These are phyloP conservation scores for Leptobrachium leishanense DNA, from an alignment of 2,113 vertebrate species.

Conservation along the genomic window DNA sequence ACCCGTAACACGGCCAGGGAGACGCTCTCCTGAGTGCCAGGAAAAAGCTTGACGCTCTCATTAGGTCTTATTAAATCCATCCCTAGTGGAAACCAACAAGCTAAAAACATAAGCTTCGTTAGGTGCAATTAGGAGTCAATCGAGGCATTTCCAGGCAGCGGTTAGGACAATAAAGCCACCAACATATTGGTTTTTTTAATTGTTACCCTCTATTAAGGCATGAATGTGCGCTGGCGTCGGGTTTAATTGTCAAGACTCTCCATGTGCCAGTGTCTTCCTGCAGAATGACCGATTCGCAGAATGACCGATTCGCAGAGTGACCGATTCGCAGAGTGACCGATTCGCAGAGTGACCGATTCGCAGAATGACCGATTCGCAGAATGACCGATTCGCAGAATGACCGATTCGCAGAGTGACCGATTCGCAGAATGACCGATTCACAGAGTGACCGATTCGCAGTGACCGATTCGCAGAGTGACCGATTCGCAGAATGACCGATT, in stretches of 20 bases:
- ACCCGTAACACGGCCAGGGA: neutral
- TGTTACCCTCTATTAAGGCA: neutral
- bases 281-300: too few relatives aligned
- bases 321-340: too few relatives aligned
- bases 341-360: too few relatives aligned
- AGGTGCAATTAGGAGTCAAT: conserved; percentile 41
- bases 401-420: too few relatives aligned
- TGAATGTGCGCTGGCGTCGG: neutral
- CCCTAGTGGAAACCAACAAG: conserved; percentile 40
- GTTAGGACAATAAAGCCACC: conserved; percentile 26
- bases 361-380: too few relatives aligned
- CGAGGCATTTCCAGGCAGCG: conserved; percentile 31
- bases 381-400: too few relatives aligned
- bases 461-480: too few relatives aligned
- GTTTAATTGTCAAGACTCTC: neutral
- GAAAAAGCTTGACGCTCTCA: conserved; percentile 34
- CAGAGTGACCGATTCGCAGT: too few relatives aligned
- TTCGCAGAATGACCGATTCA: too few relatives aligned
- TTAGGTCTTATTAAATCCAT: conserved; percentile 45
- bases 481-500: too few relatives aligned
- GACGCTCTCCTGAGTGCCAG: conserved; percentile 15
- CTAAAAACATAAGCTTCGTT: conserved; percentile 46
- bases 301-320: too few relatives aligned
- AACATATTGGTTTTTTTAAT: conserved; percentile 13
- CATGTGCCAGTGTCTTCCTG: too few relatives aligned